Evolutionary conservation across 1,140 invertebrate species (phyloP).

Genomic region (Lasioglossum baleicum): DNA sequence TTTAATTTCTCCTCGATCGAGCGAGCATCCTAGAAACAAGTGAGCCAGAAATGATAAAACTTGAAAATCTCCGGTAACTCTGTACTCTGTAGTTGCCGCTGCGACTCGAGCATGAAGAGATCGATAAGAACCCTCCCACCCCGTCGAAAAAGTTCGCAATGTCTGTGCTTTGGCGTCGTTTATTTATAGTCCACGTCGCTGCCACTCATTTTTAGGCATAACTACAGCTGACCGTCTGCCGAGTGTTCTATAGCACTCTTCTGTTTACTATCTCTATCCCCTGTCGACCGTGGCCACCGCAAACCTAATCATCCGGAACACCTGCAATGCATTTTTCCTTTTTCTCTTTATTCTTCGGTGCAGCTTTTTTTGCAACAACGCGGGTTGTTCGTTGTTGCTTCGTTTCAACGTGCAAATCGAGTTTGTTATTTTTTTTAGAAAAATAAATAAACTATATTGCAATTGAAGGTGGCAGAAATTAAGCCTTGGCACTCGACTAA

Average conservation of each 20-base stretch:
- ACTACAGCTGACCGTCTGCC: not conserved
- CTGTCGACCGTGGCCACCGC: no score
- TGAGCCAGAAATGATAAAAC: conserved; percentile 29
- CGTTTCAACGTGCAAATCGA: no score
- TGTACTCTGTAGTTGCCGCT: conserved; percentile 8
- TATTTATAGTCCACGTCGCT: conserved; percentile 49
- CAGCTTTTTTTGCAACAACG: no score
- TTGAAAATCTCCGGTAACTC: conserved; percentile 35
- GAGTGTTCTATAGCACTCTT: no score
- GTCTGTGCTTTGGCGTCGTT: conserved; percentile 22
- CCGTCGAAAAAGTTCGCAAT: conserved; percentile 39
- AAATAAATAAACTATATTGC: no score
- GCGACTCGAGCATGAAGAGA: conserved; percentile 39
- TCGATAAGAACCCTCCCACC: conserved; percentile 50
- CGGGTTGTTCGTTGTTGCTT: no score
- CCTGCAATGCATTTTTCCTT: no score
- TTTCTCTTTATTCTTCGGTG: no score
- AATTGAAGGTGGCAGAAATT: no score
- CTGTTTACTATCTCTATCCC: not conserved
- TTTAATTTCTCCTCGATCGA: not conserved
- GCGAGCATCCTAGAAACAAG: conserved; percentile 22
- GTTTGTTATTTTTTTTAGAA: no score
- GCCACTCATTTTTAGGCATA: conserved; percentile 36
- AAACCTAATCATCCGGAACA: no score
- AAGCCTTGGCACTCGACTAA: no score